Base-by-base conservation (phyloP, 2,888 invertebrate genomes). In the Spilosoma lubricipeda region DNA sequence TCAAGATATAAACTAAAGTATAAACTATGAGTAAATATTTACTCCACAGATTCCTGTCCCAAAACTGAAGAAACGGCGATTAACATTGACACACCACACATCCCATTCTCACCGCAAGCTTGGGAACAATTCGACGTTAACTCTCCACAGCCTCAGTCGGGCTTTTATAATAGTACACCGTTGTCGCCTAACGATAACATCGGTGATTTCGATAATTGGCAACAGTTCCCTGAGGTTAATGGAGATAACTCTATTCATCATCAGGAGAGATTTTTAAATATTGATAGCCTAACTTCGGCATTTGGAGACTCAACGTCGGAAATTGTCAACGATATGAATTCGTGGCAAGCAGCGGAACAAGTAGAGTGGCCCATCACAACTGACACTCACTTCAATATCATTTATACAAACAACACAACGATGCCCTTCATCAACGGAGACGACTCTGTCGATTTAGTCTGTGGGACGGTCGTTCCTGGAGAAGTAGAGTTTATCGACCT, bases 31-130 rank as follows among this genome's bases (percentile, higher is more conserved):
- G n/a, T n/a, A n/a, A n/a, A n/a, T 68, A 27, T 73, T 70, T 71
- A 30, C 52, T 68, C 67, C 64, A 77, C 79, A 95, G 95, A 95
- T 93, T 89, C 90, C 75, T 82, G 82, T 77, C 91, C 91, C 83
- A 80, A 87, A 81, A 90, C 88, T 82, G 92, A 93, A 89, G 90
- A 92, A 88, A 92, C 90, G 92, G 91, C 93, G 91, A 90, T 90
- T 86, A 92, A 91, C 88, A 93, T 90, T 88, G 91, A 94, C 91
- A 94, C 94, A 91, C 89, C 87, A 90, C 90, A 94, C 90, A 94
- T 93, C 90, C 89, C 90, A 87, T 88, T 92, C 93, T 94, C 95
- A 89, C 93, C 94, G 77, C 92, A 91, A 85, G 93, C 92, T 88
- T 94, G 94, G 94, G 94, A 94, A 84, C 85, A 86, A 77, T 86